Evolutionary conservation across 2,113 vertebrate genomes (phyloP), one percentile per base, ranked within the genome.

Genomic region (Caranx melampygus): DNA sequence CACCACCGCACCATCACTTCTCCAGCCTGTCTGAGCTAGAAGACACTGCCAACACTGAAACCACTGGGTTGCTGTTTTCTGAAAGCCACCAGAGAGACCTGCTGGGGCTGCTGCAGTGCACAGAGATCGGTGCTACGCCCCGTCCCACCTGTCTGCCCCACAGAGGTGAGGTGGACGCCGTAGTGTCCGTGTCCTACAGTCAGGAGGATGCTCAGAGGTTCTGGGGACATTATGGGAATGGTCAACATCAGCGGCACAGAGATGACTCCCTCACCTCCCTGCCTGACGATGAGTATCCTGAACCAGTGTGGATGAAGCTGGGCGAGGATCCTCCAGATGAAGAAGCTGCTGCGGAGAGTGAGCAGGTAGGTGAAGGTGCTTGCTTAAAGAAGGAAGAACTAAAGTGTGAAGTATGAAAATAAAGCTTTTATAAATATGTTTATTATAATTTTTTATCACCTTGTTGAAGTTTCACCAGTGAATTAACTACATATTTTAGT

Each of bases 31-130:
- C 94, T 16, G 95, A 94, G 0, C 87, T 84, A 0, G 94, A 95
- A 2, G 61, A 35, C 0, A 51, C 59, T 0, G 35, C 73, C 18
- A 69, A 54, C n/a, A n/a, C 55, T 52, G 89, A 92, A 10, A 93
- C 89, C 54, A 94, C 94, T 0, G 97, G 97, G 1, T 92, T 98
- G 58, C 93, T 98, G 31, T 96, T 96, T 0, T 94, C 96, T 0
- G 96, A 97, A 60, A 91, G 91, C 0, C 93, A 95, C 70, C 92
- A 94, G 1, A 95, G 93, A 34, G 95, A 97, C 76, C 63, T 97
- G 76, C 88, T 97, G 45, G 95, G 89, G 31, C 94, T 98, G 45
- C 90, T 99, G 82, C 91, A 91, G 76, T 93, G 82, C 0, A 95
- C 96, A 33, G 94, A 91, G 8, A 79, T 85, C 0, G 0, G 1